A percentile compares a stretch with the other conserved stretches of the same genome.
Conservation (phyloP, 2,797 vertebrate species). For the Gadopsis bispinosus region DNA sequence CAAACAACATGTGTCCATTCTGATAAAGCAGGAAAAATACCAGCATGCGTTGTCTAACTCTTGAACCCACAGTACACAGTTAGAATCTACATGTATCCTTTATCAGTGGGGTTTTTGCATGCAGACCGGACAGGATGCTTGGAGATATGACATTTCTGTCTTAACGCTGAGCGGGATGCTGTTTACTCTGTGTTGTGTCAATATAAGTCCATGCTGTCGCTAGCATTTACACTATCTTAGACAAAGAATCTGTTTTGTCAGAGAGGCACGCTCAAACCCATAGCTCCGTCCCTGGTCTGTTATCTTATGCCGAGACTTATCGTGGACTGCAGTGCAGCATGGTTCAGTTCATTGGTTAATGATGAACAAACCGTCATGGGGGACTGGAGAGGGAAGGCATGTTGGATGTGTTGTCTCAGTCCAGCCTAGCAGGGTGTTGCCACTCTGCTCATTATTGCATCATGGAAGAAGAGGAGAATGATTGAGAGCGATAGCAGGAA, state of each 20-base stretch:
- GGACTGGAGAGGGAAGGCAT: neutral
- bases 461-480: constrained; percentile 31
- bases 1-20: constrained; percentile 36
- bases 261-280: constrained; percentile 18
- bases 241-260: constrained; percentile 57
- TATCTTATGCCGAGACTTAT: constrained; percentile 35
- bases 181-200: constrained; percentile 69
- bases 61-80: constrained; percentile 28
- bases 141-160: constrained; percentile 56
- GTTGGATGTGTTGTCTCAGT: constrained; percentile 29
- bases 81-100: constrained; percentile 21
- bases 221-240: constrained; percentile 47
- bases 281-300: constrained; percentile 52
- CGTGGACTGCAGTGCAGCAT: constrained; percentile 9
- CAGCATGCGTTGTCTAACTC: constrained; percentile 17
- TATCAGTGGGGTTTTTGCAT: constrained; percentile 2
- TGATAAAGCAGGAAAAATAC: constrained; percentile 40
- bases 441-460: constrained; percentile 47
- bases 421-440: constrained; percentile 23
- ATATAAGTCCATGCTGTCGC: constrained; percentile 47
- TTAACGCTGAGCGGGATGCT: constrained; percentile 14
- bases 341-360: constrained; percentile 44
- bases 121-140: constrained; percentile 26
- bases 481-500: constrained; percentile 34
- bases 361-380: constrained; percentile 51